Conservation (phyloP, 2,113 vertebrate genomes). For the Leptodactylus fuscus region DNA sequence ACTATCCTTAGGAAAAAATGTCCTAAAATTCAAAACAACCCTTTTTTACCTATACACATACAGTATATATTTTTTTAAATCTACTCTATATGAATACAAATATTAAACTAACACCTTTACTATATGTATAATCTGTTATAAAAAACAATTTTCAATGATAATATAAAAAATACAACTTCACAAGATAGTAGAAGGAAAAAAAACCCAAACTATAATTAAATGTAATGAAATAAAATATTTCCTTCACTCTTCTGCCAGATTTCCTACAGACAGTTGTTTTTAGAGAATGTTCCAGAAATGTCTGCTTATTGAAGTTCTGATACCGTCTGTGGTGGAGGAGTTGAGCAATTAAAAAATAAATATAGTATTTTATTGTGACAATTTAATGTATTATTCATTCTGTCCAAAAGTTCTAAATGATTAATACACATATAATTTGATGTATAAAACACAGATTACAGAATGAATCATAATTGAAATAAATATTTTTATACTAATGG, state of each 20-base stretch:
- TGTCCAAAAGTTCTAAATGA: neutral
- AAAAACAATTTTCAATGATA: too few relatives aligned
- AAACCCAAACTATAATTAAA: slow-evolving; percentile 26
- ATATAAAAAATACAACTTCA: neutral
- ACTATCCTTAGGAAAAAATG: too few relatives aligned
- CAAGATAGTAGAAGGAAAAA: neutral
- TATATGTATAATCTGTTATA: too few relatives aligned
- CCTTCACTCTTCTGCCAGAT: slow-evolving; percentile 20
- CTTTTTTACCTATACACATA: too few relatives aligned
- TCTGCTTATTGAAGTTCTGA: slow-evolving; percentile 22
- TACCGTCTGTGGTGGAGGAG: slow-evolving; percentile 32
- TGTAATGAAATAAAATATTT: slow-evolving; percentile 29
- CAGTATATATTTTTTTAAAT: too few relatives aligned
- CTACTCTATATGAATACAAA: too few relatives aligned
- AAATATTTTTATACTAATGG: neutral
- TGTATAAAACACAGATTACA: neutral
- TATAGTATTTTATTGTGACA: slow-evolving; percentile 18
- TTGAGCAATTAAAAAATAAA: slow-evolving; percentile 34
- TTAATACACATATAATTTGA: neutral
- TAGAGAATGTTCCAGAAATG: slow-evolving; percentile 13
- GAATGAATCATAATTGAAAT: neutral
- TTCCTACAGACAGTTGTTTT: slow-evolving; percentile 39
- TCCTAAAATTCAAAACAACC: too few relatives aligned
- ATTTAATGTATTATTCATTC: neutral
- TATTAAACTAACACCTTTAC: too few relatives aligned